phyloP scores from a whole-genome alignment of 2,113 vertebrate genomes.

The Balaeniceps rex region DNA sequence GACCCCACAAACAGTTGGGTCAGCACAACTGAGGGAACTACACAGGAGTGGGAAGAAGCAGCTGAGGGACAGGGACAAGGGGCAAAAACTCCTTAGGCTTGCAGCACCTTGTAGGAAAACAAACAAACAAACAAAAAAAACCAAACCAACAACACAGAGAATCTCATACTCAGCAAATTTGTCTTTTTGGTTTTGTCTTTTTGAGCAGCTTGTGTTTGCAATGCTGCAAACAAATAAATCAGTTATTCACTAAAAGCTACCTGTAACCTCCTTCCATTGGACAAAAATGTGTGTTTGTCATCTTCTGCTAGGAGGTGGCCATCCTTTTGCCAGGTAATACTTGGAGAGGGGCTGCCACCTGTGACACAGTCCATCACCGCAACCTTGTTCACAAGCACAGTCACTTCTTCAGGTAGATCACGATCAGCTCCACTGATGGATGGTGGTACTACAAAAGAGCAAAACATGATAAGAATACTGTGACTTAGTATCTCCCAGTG shows the following conservation, averaged over 20 bases:
- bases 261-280: slow-evolving; percentile 84
- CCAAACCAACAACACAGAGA: neutral
- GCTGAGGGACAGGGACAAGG: neutral
- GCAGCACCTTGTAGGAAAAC: neutral
- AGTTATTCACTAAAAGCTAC: slow-evolving; percentile 50
- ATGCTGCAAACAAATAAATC: neutral
- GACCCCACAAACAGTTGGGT: neutral
- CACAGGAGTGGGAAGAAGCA: neutral
- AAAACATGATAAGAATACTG: neutral
- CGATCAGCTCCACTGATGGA: slow-evolving; percentile 74
- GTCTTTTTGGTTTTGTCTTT: neutral
- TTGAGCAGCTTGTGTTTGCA: neutral
- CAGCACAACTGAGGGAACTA: neutral
- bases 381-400: slow-evolving; percentile 77
- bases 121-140: neutral
- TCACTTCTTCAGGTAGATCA: slow-evolving; percentile 85
- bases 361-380: slow-evolving; percentile 80
- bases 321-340: slow-evolving; percentile 89
- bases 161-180: neutral
- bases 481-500: neutral
- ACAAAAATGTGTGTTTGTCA: slow-evolving; percentile 71
- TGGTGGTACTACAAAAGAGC: slow-evolving; percentile 81
- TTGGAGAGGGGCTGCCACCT: slow-evolving; percentile 83
- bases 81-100: neutral
- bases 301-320: slow-evolving; percentile 73